Evolutionary conservation across 2,888 invertebrate genomes (phyloP), one percentile per base, ranked within the genome.

Genomic region (Reticulitermes lucifugus): DNA sequence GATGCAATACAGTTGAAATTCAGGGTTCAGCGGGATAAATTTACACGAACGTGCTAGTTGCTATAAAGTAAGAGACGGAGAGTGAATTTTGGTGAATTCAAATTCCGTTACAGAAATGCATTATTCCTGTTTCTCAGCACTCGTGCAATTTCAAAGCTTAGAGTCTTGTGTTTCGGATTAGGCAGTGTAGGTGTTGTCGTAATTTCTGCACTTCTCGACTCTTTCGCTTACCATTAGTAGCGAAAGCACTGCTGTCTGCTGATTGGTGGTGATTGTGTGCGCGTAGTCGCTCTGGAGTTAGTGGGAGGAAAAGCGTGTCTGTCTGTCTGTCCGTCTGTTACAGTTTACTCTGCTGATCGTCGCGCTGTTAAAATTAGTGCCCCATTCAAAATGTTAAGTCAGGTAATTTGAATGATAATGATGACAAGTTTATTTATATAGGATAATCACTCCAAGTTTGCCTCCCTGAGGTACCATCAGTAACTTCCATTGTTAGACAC

Each of bases 331-430:
- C 77, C 77, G 21, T 46, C 77, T n/a, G 22, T 77, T 41, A 29
- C 35, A 29, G 73, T 41, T 41, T 70, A 25, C 29, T 55, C 18
- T 18, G 14, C 18, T 55, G 55, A 14, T 35, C 73, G 77, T 22
- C 46, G n/a, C 21, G 43, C 21, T 35, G 79, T 79, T 79, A 59
- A 79, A 79, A 79, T 79, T 79, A 79, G 79, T 22, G 79, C 79
- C 59, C 59, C 35, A 79, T 79, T 79, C 79, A 79, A 59, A 29
- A 51, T 79, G 79, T 59, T 79, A 79, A 59, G 35, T 35, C 79
- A 29, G 79, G 79, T 79, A 79, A 79, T 79, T 79, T 59, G 77
- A 77, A 77, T 77, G n/a, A 77, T 73, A 73, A 73, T 73, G 73
- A 35, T 73, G 73, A 73, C 73, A 41, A 43, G 43, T 46, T 41